Conservation (phyloP, 2,113 vertebrate species). For the Notothenia coriiceps region DNA sequence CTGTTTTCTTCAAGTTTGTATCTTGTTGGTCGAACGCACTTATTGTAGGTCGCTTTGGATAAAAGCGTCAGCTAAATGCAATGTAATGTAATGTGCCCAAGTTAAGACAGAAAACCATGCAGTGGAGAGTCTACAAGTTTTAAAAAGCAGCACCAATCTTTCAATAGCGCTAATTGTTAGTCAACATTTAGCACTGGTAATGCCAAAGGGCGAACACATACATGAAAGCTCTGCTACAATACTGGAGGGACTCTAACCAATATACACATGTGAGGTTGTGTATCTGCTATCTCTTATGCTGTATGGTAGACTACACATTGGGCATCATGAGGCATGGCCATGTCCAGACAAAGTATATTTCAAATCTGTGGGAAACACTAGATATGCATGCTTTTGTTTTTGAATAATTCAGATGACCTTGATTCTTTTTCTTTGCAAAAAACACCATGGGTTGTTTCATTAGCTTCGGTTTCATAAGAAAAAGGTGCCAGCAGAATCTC, state of each 20-base stretch:
- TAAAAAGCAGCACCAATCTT: background rate
- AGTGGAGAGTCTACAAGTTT: too few species aligned
- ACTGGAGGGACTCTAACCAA: background rate
- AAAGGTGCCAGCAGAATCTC: slow-evolving; percentile 18
- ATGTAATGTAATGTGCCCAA: too few species aligned
- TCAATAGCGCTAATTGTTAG: background rate
- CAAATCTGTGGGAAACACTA: too few species aligned
- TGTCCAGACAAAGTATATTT: slow-evolving; percentile 21
- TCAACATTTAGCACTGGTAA: background rate
- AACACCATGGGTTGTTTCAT: background rate
- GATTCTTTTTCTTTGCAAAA: background rate
- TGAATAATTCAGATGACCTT: slow-evolving; percentile 13
- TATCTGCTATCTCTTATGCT: slow-evolving; percentile 5
- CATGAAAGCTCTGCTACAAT: background rate
- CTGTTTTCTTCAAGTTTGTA: too few species aligned
- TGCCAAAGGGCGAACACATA: background rate
- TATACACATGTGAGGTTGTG: background rate
- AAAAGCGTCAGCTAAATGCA: too few species aligned
- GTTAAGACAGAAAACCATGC: too few species aligned
- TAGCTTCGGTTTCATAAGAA: background rate
- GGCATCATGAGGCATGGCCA: slow-evolving; percentile 14
- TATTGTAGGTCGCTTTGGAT: too few species aligned
- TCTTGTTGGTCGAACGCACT: too few species aligned
- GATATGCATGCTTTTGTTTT: slow-evolving; percentile 6
- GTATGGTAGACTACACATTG: slow-evolving; percentile 22